phyloP scores from a whole-genome alignment of 2,888 invertebrate genomes.

The Brachyopa scutellaris region DNA sequence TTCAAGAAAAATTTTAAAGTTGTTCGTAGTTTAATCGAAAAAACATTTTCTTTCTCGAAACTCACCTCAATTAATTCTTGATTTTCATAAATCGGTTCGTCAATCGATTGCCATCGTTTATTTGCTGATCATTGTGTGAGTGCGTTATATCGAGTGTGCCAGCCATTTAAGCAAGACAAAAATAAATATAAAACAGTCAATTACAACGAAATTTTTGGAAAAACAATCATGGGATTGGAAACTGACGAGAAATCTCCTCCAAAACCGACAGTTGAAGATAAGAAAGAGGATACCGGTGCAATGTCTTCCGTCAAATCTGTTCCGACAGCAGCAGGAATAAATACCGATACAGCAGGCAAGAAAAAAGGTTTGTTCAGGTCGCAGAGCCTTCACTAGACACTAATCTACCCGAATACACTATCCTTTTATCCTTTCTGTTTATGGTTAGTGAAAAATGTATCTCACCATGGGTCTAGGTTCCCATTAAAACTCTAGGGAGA shows the following conservation, averaged over 20 bases:
- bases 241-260: conserved; percentile 51
- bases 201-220: conserved; percentile 37
- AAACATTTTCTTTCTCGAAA: conserved; percentile 25
- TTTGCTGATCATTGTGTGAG: conserved; percentile 33
- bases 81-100: conserved; percentile 30
- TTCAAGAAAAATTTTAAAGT: conserved; percentile 35
- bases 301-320: conserved; percentile 43
- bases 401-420: not conserved
- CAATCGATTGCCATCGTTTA: conserved; percentile 20
- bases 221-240: conserved; percentile 68
- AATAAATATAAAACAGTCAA: conserved; percentile 11
- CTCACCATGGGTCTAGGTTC: not conserved
- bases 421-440: not conserved
- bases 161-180: conserved; percentile 17
- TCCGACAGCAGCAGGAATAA: conserved; percentile 32
- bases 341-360: conserved; percentile 63
- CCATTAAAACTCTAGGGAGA: not conserved
- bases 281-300: conserved; percentile 57
- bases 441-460: not conserved
- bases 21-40: conserved; percentile 36
- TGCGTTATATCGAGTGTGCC: conserved; percentile 26
- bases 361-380: conserved; percentile 72
- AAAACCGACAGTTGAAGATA: conserved; percentile 38
- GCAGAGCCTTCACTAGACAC: not conserved
- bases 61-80: conserved; percentile 26